Evolutionary conservation across 1,140 invertebrate species (phyloP).

Genomic region (Sogatella furcifera): DNA sequence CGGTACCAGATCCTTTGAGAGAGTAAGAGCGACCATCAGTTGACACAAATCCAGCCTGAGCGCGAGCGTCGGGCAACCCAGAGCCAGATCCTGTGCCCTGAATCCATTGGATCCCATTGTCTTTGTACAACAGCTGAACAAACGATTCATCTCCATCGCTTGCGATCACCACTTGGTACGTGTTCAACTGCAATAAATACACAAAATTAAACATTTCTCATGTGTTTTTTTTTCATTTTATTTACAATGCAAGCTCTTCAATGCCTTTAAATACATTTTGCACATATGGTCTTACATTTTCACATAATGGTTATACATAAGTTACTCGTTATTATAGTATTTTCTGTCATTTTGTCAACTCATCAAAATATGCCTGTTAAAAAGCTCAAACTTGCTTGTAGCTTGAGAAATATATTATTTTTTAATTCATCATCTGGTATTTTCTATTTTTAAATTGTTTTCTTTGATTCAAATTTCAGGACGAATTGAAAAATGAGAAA

Average conservation of each 20-base stretch:
- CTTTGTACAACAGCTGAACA: constrained; percentile 74
- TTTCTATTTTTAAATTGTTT: too few species aligned
- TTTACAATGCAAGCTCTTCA: too few species aligned
- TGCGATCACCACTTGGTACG: constrained; percentile 73
- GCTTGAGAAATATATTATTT: too few species aligned
- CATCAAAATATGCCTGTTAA: too few species aligned
- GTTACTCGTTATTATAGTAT: too few species aligned
- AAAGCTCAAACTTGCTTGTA: neutral
- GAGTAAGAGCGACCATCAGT: constrained; percentile 59
- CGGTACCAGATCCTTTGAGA: constrained; percentile 75
- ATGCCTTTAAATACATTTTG: neutral
- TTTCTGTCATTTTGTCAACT: too few species aligned
- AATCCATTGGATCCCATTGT: constrained; percentile 84
- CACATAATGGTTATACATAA: too few species aligned
- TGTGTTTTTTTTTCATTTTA: too few species aligned
- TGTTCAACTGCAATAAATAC: constrained; percentile 44
- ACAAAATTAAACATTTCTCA: neutral
- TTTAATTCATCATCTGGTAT: too few species aligned
- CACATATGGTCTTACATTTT: too few species aligned
- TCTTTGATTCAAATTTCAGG: too few species aligned
- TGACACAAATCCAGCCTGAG: constrained; percentile 83
- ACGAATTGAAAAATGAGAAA: too few species aligned
- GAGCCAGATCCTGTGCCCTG: constrained; percentile 50
- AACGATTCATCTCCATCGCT: constrained; percentile 74
- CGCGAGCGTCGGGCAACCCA: constrained; percentile 70